Base-by-base conservation (phyloP, 2,888 invertebrate genomes). In the Melitaea athalia region DNA sequence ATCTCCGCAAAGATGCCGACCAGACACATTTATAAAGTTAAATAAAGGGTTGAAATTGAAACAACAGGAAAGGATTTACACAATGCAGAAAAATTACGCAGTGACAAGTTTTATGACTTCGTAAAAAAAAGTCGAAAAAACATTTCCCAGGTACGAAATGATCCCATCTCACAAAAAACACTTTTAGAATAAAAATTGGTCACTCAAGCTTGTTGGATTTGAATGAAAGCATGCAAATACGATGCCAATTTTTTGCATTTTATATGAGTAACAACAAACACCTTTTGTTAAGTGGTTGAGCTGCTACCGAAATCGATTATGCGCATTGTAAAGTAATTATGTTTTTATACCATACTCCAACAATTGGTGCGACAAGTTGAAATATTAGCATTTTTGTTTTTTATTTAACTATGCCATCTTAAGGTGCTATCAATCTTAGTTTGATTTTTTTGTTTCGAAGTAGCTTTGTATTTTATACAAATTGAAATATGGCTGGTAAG, bases 51-150 rank as follows among this genome's bases (percentile, higher is more conserved):
- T 85, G 87, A 89, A 86, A 88, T 90, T 90, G 91, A 91, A 89
- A 90, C 90, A 89, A 89, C 89, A 88, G 89, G 88, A 92, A 92
- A 92, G 92, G 92, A 92, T 92, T 91, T 86, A 83, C 79, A 89
- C 87, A 91, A 91, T 89, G 89, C 90, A 82, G 90, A 91, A 91
- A 88, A 89, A 89, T 91, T 92, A 91, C 88, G 92, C 92, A 91
- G 92, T 86, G 79, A 77, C 82, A 73, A 82, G 83, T 87, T 91
- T 91, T 90, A 91, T 78, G 86, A 82, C 67, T 71, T 74, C 77
- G 78, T 79, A 75, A 79, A 82, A 82, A 81, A 68, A 72, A 72
- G 72, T 64, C 69, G 69, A 59, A 81, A 85, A 88, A 89, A 91
- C 75, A 87, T 87, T 88, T 88, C 75, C 86, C 91, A 92, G 92